These are phyloP conservation scores for Hermodice carunculata DNA, from an alignment of 2,888 invertebrate genomes.

Conservation along the genomic window DNA sequence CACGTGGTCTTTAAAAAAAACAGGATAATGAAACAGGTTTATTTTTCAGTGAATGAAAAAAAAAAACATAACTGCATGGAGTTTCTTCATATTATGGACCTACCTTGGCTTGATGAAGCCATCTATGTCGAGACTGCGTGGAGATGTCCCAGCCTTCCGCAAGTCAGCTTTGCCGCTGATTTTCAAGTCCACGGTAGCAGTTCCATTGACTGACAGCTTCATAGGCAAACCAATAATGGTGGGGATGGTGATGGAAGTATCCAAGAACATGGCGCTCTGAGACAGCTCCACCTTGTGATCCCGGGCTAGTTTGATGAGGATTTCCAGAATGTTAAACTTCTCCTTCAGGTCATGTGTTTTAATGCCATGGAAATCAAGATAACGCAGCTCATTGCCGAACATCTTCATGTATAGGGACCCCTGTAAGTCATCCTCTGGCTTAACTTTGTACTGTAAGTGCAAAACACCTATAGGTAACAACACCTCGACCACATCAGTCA, in stretches of 20 bases:
- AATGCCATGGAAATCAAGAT: constrained; percentile 80
- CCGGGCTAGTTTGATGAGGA: constrained; percentile 75
- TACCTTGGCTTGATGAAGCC: constrained; percentile 87
- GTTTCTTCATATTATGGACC: too few species aligned
- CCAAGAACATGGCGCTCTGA: constrained; percentile 81
- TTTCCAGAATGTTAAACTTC: constrained; percentile 69
- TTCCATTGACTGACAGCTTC: constrained; percentile 86
- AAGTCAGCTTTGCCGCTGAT: constrained; percentile 85
- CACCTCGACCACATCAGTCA: too few species aligned
- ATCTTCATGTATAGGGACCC: constrained; percentile 81
- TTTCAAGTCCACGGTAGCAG: constrained; percentile 87
- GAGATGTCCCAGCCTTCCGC: constrained; percentile 70
- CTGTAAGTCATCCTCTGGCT: constrained; percentile 37
- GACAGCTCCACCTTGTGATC: constrained; percentile 74
- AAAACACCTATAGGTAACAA: too few species aligned
- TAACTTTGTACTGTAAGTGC: neutral
- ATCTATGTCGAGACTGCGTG: constrained; percentile 78
- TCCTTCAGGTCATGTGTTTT: constrained; percentile 4
- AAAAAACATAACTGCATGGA: too few species aligned
- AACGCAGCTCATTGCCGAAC: constrained; percentile 85
- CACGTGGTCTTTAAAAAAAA: too few species aligned
- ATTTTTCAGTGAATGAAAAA: too few species aligned
- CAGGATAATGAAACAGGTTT: too few species aligned
- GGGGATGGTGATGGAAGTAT: constrained; percentile 87
- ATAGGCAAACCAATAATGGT: constrained; percentile 88